phyloP scores from a whole-genome alignment of 2,888 invertebrate genomes.

The Drosophila kambysellisi region DNA sequence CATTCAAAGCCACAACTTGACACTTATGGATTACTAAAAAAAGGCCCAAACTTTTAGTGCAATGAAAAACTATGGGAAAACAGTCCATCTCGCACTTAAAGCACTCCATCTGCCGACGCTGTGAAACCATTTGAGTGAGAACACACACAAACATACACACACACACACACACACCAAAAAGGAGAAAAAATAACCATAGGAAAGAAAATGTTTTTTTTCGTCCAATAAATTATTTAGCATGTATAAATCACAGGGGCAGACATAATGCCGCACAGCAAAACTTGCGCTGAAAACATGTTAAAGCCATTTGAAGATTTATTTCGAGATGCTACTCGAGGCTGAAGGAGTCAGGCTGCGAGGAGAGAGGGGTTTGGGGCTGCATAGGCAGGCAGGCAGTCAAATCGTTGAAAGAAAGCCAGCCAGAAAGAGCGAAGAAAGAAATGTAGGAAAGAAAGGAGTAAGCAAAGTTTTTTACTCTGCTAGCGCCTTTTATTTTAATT shows the following conservation, averaged over 20 bases:
- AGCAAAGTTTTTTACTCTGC: slow-evolving; percentile 54
- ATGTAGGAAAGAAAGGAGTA: slow-evolving; percentile 29
- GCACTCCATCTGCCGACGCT: slow-evolving; percentile 32
- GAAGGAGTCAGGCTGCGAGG: slow-evolving; percentile 16
- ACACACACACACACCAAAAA: neutral
- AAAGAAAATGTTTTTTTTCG: slow-evolving; percentile 26
- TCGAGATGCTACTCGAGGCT: slow-evolving; percentile 55
- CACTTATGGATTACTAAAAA: neutral
- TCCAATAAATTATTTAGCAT: slow-evolving; percentile 71
- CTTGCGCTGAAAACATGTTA: slow-evolving; percentile 69
- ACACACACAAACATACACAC: neutral
- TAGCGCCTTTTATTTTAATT: slow-evolving; percentile 66
- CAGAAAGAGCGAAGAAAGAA: slow-evolving; percentile 2
- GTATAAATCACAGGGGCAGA: slow-evolving; percentile 67
- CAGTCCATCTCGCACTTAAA: slow-evolving; percentile 33
- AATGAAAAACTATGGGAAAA: slow-evolving; percentile 17
- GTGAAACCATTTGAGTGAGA: slow-evolving; percentile 40
- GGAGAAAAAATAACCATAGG: slow-evolving; percentile 19
- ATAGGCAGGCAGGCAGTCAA: slow-evolving; percentile 8
- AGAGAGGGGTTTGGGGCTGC: neutral
- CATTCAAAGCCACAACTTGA: neutral
- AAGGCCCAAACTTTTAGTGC: neutral
- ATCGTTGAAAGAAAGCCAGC: slow-evolving; percentile 11
- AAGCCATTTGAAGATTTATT: slow-evolving; percentile 78
- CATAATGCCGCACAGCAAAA: slow-evolving; percentile 46